phyloP scores from a whole-genome alignment of 2,113 vertebrate genomes.

The Mustela nigripes region DNA sequence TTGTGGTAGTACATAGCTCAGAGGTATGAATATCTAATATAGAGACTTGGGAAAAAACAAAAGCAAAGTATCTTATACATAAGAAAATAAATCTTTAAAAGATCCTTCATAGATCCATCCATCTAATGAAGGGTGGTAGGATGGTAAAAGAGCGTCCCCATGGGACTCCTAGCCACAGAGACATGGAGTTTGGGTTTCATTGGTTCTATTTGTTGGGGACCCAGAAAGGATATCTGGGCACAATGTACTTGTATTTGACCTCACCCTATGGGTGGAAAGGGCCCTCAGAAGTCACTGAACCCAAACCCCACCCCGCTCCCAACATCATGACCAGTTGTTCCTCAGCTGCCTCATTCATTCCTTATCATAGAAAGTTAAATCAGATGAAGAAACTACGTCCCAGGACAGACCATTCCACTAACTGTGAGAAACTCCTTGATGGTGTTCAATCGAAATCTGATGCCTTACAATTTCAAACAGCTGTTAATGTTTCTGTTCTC shows the following conservation, averaged over 20 bases:
- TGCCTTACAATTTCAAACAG: slow-evolving; percentile 74
- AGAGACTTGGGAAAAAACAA: background rate
- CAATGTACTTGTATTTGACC: background rate
- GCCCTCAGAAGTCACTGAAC: background rate
- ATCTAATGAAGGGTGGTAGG: background rate
- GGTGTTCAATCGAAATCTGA: slow-evolving; percentile 71
- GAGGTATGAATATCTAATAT: background rate
- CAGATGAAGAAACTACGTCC: slow-evolving; percentile 31
- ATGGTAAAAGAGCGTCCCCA: background rate
- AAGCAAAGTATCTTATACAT: background rate
- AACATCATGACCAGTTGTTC: slow-evolving; percentile 63
- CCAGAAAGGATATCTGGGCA: background rate
- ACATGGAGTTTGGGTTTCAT: background rate
- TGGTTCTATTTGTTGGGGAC: background rate
- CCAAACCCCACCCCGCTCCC: background rate
- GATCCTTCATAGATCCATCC: background rate
- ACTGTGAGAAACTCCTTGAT: slow-evolving; percentile 67
- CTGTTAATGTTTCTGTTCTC: slow-evolving; percentile 83
- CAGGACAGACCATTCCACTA: slow-evolving; percentile 22
- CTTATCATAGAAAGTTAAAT: slow-evolving; percentile 31
- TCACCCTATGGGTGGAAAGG: background rate
- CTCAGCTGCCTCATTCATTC: slow-evolving; percentile 72
- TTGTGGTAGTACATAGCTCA: background rate
- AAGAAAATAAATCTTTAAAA: background rate
- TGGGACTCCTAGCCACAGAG: background rate